phyloP scores from a whole-genome alignment of 92 coral and sea anemone genomes.

The Epizoanthus ramosus region DNA sequence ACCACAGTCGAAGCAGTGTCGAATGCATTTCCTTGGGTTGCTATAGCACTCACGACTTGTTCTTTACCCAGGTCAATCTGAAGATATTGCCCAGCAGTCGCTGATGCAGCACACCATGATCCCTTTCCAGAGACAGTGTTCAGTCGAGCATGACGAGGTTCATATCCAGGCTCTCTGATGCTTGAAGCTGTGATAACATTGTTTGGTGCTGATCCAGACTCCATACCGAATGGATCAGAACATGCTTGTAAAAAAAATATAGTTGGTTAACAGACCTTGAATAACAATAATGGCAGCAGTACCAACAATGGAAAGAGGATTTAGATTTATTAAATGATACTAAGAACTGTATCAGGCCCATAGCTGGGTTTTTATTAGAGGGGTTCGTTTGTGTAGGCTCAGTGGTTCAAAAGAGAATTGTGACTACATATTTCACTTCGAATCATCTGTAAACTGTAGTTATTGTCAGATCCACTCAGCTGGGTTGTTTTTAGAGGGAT shows the following conservation, averaged over 20 bases:
- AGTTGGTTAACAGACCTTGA: neutral
- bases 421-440: no score
- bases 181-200: constrained; percentile 24
- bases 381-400: no score
- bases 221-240: constrained; percentile 23
- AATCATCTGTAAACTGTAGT: no score
- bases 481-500: no score
- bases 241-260: constrained; percentile 8
- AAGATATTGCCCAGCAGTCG: neutral
- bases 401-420: no score
- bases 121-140: constrained; percentile 11
- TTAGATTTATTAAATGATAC: no score
- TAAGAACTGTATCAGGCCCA: no score
- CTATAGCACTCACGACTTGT: constrained; percentile 22
- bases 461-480: no score
- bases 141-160: constrained; percentile 26
- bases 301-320: no score
- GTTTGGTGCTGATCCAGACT: constrained; percentile 12
- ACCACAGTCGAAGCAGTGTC: neutral
- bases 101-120: constrained; percentile 14
- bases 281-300: no score
- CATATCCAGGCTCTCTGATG: constrained; percentile 16
- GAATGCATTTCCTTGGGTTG: constrained; percentile 30
- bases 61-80: constrained; percentile 26
- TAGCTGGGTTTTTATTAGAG: no score